Conservation (phyloP, 1,140 invertebrate genomes). For the Hestina assimilis region DNA sequence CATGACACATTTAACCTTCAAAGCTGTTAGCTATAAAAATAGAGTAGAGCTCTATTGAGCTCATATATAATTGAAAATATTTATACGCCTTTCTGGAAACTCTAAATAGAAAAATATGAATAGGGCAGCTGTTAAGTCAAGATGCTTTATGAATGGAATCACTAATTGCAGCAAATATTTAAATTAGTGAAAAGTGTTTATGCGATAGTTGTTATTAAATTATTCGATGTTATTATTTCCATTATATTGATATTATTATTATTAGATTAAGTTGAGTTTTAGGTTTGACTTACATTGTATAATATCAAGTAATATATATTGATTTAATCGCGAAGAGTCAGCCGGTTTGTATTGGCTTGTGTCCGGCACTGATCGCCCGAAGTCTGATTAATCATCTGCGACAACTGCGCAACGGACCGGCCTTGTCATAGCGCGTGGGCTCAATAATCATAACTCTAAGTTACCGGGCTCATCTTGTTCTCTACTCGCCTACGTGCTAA, state of each 20-base stretch:
- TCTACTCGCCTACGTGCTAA: conserved; percentile 27
- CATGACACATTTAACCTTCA: background rate
- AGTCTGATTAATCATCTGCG: conserved; percentile 67
- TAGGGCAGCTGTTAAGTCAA: conserved; percentile 6
- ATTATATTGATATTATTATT: background rate
- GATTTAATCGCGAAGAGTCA: conserved; percentile 1
- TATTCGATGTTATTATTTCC: background rate
- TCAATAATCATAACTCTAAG: conserved; percentile 59
- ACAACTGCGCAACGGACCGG: conserved; percentile 68
- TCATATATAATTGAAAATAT: background rate
- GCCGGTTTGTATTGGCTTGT: conserved; percentile 36
- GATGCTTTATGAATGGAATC: conserved; percentile 4
- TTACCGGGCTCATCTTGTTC: conserved; percentile 48
- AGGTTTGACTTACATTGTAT: conserved; percentile 9
- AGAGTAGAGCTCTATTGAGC: conserved; percentile 18
- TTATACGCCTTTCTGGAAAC: conserved; percentile 4
- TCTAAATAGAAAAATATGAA: background rate
- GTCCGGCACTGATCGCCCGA: conserved; percentile 65
- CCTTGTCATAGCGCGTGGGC: conserved; percentile 67
- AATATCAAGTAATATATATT: background rate
- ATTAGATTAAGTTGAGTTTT: background rate
- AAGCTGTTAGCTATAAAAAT: conserved; percentile 15
- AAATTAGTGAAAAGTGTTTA: background rate
- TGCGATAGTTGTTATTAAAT: background rate
- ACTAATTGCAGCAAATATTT: background rate